Evolutionary conservation across 2,888 invertebrate species (phyloP).

Genomic region (Sarcophaga caerulescens): DNA sequence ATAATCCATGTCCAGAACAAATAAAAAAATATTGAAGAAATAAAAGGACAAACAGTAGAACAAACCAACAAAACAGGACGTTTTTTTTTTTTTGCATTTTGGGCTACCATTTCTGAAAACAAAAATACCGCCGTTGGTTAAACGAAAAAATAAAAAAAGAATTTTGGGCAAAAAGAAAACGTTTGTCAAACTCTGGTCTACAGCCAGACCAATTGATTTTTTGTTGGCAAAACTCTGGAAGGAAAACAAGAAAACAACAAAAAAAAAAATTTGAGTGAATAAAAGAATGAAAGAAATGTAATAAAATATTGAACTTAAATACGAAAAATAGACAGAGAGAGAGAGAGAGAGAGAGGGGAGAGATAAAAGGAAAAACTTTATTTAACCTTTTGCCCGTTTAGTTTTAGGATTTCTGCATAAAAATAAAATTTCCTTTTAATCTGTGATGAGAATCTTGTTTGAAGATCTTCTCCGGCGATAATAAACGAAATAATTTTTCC

Average conservation of each 20-base stretch:
- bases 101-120: no score
- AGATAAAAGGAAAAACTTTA: conserved; percentile 15
- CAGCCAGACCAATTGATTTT: conserved; percentile 65
- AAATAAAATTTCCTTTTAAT: no score
- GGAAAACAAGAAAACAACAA: no score
- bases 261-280: no score
- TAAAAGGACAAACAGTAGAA: not conserved
- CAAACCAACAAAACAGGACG: not conserved
- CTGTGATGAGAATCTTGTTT: not conserved
- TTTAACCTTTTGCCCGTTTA: conserved; percentile 10
- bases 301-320: conserved; percentile 56
- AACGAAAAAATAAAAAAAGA: conserved; percentile 13
- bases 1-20: not conserved
- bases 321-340: conserved; percentile 20
- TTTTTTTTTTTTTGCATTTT: not conserved
- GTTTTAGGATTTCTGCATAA: not conserved
- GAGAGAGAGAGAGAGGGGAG: no score
- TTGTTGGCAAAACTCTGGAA: conserved; percentile 12
- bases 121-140: not conserved
- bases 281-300: conserved; percentile 39
- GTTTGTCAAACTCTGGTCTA: conserved; percentile 42
- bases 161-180: not conserved
- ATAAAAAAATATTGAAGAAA: not conserved
- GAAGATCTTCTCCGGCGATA: not conserved
- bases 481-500: no score